Base-by-base conservation (phyloP, 2,888 invertebrate genomes). In the Incurvaria masculella region DNA sequence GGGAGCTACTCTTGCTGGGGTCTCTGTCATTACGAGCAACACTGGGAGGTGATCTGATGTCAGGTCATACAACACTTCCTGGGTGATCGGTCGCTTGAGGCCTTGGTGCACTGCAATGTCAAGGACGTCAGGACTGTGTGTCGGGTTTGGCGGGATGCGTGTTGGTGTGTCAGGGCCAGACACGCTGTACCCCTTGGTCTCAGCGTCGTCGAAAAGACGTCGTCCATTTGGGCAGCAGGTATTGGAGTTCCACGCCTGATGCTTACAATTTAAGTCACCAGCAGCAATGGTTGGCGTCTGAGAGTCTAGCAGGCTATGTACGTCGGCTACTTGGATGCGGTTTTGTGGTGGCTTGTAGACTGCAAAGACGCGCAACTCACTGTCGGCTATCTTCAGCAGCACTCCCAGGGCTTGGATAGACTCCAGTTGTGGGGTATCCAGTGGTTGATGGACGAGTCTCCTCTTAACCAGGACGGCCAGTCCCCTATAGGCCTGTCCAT, bases 401-500 rank as follows among this genome's bases (percentile, higher is more conserved):
- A n/a, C n/a, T 8, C 27, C 27, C 8, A 14, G 8, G 14, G 10
- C 8, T 8, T 27, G 14, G 10, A 27, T 8, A 27, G 27, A 27
- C 27, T 27, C 10, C 14, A 27, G 27, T 10, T 8, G 8, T 8
- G 27, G 27, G 14, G 14, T 27, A 8, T 27, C 14, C 14, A 27
- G 14, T 27, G n/a, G 16, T 39, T 39, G 16, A 6, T 39, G 39
- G 16, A 39, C 16, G n/a, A 39, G 4, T n/a, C 39, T n/a, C 10
- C 39, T 33, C 21, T 43, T 2, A n/a, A 43, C 44, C 16, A 47
- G 47, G n/a, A 26, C 40, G 16, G 47, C 47, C 16, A 19, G 21
- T 4, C 47, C 47, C 14, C 47, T 14, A 21, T 42, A 47, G 5
- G 39, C 21, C 3, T 19, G 5, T 11, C 47, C 43, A 5, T 5